Evolutionary conservation across 2,888 invertebrate species (phyloP).

Genomic region (Nemoura dubitans): DNA sequence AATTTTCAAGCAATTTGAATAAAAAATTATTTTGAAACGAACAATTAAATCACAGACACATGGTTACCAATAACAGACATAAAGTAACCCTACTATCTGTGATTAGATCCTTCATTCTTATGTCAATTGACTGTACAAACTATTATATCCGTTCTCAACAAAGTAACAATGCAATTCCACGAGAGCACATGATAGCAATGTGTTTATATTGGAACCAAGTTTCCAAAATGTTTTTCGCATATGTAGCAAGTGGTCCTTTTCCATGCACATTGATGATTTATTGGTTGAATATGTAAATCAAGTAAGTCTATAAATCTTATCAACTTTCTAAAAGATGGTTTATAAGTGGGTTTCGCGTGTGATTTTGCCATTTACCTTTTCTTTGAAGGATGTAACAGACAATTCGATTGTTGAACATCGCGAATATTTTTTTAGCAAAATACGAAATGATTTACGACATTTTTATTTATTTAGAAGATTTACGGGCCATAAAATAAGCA

Average conservation of each 20-base stretch:
- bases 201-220: too few species aligned
- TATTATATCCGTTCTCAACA: too few species aligned
- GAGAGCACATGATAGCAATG: too few species aligned
- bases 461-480: neutral
- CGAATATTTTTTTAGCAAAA: neutral
- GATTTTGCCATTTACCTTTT: neutral
- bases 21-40: too few species aligned
- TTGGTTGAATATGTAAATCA: neutral
- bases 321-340: neutral
- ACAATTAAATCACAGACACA: too few species aligned
- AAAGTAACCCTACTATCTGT: too few species aligned
- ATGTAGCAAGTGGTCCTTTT: neutral
- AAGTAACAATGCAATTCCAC: too few species aligned
- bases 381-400: neutral
- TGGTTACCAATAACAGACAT: too few species aligned
- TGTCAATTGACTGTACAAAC: too few species aligned
- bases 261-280: neutral
- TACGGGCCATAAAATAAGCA: neutral
- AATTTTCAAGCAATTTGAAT: too few species aligned
- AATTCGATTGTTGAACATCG: neutral
- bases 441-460: neutral
- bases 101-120: too few species aligned
- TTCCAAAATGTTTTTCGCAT: neutral
- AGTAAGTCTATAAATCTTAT: neutral
- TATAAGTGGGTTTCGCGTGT: neutral